phyloP scores from a whole-genome alignment of 2,888 invertebrate species.

The Dorcus hopei region DNA sequence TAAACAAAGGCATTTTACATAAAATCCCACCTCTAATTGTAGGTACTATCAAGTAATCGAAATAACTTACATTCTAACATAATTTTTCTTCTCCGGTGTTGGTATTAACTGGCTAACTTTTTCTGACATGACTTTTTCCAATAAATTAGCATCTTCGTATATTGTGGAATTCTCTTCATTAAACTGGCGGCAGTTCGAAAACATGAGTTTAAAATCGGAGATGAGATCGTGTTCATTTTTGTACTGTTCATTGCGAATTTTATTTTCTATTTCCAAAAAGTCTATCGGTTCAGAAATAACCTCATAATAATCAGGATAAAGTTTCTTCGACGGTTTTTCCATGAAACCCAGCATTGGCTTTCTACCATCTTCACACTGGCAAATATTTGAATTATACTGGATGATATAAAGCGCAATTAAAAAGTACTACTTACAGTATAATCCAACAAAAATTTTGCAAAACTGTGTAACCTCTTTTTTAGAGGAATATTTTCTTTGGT shows the following conservation, averaged over 20 bases:
- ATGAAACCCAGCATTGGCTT: conserved; percentile 89
- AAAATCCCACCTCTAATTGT: too few species aligned
- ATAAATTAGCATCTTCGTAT: conserved; percentile 86
- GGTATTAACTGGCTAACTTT: conserved; percentile 65
- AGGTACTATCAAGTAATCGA: too few species aligned
- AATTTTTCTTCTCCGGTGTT: conserved; percentile 48
- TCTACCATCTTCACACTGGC: conserved; percentile 69
- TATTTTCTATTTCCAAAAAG: conserved; percentile 88
- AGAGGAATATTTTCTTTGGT: conserved; percentile 55
- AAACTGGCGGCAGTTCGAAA: conserved; percentile 93
- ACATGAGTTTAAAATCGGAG: conserved; percentile 89
- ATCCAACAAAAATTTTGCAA: conserved; percentile 74
- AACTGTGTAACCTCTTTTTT: conserved; percentile 74
- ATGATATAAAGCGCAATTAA: background rate
- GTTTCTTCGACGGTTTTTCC: conserved; percentile 92
- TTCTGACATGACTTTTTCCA: conserved; percentile 81
- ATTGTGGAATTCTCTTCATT: conserved; percentile 96
- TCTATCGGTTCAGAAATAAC: conserved; percentile 93
- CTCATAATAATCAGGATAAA: conserved; percentile 94
- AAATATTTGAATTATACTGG: background rate
- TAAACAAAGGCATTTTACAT: too few species aligned
- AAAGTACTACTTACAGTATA: conserved; percentile 51
- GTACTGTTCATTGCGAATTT: conserved; percentile 84
- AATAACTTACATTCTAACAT: conserved; percentile 44
- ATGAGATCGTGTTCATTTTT: conserved; percentile 80